Percentiles rank a stretch among this genome's conserved stretches.
phyloP scores from a whole-genome alignment of 2,888 invertebrate species.

The Eupeodes latifasciatus region DNA sequence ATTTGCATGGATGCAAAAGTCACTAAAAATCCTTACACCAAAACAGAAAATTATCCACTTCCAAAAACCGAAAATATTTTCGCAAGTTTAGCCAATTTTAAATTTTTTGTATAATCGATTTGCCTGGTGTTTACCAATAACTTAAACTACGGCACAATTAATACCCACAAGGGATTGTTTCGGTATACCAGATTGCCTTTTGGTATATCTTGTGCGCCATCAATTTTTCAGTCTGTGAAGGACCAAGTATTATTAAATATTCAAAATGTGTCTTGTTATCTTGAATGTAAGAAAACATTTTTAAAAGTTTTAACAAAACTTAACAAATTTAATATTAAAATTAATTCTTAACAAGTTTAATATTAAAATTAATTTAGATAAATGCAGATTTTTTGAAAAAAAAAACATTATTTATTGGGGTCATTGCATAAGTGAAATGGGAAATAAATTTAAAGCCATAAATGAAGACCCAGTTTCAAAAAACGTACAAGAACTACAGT shows the following conservation, averaged over 20 bases:
- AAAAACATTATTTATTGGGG: too few relatives aligned
- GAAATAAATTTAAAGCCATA: too few relatives aligned
- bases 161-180: constrained; percentile 76
- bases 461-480: too few relatives aligned
- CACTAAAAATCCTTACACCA: constrained; percentile 66
- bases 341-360: too few relatives aligned
- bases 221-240: constrained; percentile 43
- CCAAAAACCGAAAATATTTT: constrained; percentile 35
- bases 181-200: constrained; percentile 63
- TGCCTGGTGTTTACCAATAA: constrained; percentile 77
- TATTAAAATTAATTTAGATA: too few relatives aligned
- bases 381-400: too few relatives aligned
- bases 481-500: too few relatives aligned
- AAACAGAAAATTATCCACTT: constrained; percentile 78
- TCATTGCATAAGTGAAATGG: too few relatives aligned
- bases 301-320: constrained; percentile 8
- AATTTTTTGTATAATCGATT: constrained; percentile 74
- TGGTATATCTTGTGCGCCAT: constrained; percentile 66
- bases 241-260: constrained; percentile 14
- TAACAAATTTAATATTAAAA: too few relatives aligned
- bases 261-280: constrained; percentile 17
- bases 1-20: constrained; percentile 79
- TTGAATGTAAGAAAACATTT: background rate
- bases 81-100: constrained; percentile 74
- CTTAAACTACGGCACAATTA: constrained; percentile 77